Evolutionary conservation across 2,113 vertebrate species (phyloP).

Genomic region (Ceyx margarethae): DNA sequence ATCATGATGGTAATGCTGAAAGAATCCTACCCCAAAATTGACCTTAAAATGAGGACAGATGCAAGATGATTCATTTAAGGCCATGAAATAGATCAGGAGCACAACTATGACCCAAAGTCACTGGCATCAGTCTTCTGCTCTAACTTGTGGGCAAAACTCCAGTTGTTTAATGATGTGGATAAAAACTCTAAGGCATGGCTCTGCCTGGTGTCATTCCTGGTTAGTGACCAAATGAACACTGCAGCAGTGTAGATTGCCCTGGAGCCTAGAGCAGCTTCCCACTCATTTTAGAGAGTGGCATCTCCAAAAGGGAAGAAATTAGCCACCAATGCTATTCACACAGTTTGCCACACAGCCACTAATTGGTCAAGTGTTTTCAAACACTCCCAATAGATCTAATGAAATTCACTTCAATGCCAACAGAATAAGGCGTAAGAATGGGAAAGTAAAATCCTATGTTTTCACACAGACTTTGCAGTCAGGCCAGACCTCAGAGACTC

Average conservation of each 20-base stretch:
- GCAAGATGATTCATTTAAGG: neutral
- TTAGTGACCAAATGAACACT: conserved; percentile 13
- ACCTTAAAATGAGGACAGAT: neutral
- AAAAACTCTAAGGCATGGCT: conserved; percentile 4
- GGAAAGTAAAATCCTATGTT: neutral
- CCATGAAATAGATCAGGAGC: neutral
- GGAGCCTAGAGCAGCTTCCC: neutral
- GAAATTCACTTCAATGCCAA: neutral
- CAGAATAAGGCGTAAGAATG: neutral
- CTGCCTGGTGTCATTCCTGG: conserved; percentile 34
- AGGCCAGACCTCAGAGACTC: neutral
- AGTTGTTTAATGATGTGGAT: conserved; percentile 35
- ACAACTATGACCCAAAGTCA: neutral
- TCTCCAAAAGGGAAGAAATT: neutral
- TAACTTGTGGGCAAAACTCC: conserved; percentile 29
- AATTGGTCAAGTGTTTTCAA: neutral
- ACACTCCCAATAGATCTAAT: neutral
- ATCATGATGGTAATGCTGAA: neutral
- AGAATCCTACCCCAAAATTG: neutral
- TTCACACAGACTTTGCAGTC: neutral
- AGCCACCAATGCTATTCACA: neutral
- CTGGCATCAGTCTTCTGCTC: neutral
- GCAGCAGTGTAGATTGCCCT: neutral
- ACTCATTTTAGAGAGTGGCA: neutral
- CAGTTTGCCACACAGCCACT: neutral